These are phyloP conservation scores for Sorex araneus DNA, from an alignment of 2,113 vertebrate genomes.

Conservation along the genomic window DNA sequence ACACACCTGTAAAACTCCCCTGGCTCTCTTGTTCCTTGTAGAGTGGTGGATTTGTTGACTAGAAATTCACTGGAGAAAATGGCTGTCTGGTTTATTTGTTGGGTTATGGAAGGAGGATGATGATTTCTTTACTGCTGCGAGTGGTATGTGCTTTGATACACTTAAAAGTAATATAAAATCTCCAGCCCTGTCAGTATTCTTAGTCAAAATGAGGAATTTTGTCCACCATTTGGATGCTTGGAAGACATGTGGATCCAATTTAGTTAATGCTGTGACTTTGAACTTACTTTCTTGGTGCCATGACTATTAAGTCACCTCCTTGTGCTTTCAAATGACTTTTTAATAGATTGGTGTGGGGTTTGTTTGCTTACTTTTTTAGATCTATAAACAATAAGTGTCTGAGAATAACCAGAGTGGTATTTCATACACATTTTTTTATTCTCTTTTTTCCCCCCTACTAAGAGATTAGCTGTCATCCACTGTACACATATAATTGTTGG, in stretches of 20 bases:
- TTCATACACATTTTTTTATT: conserved; percentile 55
- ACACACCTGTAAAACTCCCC: conserved; percentile 59
- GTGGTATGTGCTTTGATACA: conserved; percentile 57
- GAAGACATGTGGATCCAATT: conserved; percentile 27
- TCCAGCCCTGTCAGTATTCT: conserved; percentile 18
- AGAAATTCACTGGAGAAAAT: conserved; percentile 53
- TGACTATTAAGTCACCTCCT: conserved; percentile 40
- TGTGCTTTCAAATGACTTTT: conserved; percentile 62
- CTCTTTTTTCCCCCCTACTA: conserved; percentile 37
- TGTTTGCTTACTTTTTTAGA: not conserved
- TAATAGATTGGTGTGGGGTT: conserved; percentile 13
- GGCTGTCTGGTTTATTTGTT: conserved; percentile 26
- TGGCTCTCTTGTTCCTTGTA: conserved; percentile 55
- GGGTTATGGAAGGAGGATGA: conserved; percentile 61
- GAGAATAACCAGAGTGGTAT: not conserved
- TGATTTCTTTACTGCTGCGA: conserved; percentile 45
- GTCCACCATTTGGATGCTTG: conserved; percentile 50
- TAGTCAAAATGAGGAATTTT: conserved; percentile 68
- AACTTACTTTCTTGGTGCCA: conserved; percentile 26
- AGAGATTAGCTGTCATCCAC: not conserved
- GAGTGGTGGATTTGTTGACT: conserved; percentile 54
- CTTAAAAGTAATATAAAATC: conserved; percentile 21
- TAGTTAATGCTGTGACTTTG: conserved; percentile 30
- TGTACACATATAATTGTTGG: not conserved
- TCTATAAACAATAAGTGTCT: conserved; percentile 30